Evolutionary conservation across 2,888 invertebrate species (phyloP).

Genomic region (Oscheius sp.): DNA sequence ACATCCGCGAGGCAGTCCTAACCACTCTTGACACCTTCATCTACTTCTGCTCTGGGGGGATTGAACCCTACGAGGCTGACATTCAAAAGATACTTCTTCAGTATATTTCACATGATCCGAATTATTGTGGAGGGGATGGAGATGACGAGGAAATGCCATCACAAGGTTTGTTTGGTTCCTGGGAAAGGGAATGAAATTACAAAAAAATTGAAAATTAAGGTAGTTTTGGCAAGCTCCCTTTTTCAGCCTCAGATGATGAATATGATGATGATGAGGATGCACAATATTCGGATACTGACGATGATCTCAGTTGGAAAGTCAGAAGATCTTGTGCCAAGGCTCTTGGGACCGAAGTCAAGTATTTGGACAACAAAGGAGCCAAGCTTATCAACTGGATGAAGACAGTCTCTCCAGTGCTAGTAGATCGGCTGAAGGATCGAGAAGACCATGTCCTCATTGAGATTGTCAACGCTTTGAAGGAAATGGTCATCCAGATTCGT

Average conservation of each 20-base stretch:
- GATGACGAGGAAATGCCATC: constrained; percentile 65
- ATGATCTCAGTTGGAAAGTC: constrained; percentile 94
- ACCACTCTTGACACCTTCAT: constrained; percentile 92
- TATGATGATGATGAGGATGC: constrained; percentile 77
- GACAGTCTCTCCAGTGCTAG: constrained; percentile 87
- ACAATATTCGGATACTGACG: constrained; percentile 93
- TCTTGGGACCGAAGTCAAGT: constrained; percentile 83
- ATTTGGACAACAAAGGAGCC: constrained; percentile 80
- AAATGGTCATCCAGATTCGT: constrained; percentile 2
- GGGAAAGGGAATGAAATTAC: too few relatives aligned
- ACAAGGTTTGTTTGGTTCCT: constrained; percentile 72
- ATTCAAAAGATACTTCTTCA: constrained; percentile 73
- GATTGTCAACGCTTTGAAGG: constrained; percentile 87
- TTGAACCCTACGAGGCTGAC: constrained; percentile 75
- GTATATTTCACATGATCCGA: constrained; percentile 89
- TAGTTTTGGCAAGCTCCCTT: too few relatives aligned
- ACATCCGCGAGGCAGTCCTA: constrained; percentile 91
- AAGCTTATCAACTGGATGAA: constrained; percentile 87
- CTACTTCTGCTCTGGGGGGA: constrained; percentile 93
- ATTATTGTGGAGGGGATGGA: constrained; percentile 90
- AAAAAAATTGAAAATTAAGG: too few relatives aligned
- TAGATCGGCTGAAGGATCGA: constrained; percentile 79
- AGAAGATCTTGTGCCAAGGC: constrained; percentile 96
- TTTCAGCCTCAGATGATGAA: constrained; percentile 17
- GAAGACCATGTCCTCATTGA: constrained; percentile 94